Evolutionary conservation across 1,140 invertebrate genomes (phyloP), one percentile per base, ranked within the genome.

Genomic region (Ostrea denselamellosa): DNA sequence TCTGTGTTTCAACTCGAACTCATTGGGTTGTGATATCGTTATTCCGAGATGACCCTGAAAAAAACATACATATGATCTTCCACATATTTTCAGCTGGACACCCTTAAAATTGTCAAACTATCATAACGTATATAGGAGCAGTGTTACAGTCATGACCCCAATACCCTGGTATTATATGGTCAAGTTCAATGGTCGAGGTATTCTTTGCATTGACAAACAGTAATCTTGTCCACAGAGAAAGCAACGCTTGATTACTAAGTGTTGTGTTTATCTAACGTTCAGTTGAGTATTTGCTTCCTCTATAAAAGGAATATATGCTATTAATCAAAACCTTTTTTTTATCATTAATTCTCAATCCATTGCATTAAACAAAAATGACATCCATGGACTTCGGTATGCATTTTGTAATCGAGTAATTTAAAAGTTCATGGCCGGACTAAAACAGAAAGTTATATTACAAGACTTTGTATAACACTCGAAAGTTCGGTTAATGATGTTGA

Each of bases 21-120:
- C 93, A 91, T 93, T 93, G 0, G 91, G 92, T 86, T 92, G 90
- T 51, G 92, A 90, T 54, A 93, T 87, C 10, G 85, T 89, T 34
- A 91, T 89, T 68, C 90, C 88, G 51, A 90, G 90, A 19, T 89
- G 82, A 84, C 86, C 83, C 85, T 87, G 87, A 89, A 87, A 53
- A 89, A 86, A 85, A 88, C 54, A 88, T 44, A 86, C 19, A 4
- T 17, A 51, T 77, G 10, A 65, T 56, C 44, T 34, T 62, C 12
- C 9, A 53, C 53, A 44, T 2, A 44, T 44, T 44, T 44, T 2
- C 34, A 44, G 34, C 34, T 44, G 34, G 34, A 44, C 34, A 1
- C 34, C 34, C 34, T 44, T 44, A 44, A 44, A 44, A 5, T 44
- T 5, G 1, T 44, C 34, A 44, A 44, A 44, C 34, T 44, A 44